Conservation (phyloP, 2,113 vertebrate species). For the Lepus timidus region DNA sequence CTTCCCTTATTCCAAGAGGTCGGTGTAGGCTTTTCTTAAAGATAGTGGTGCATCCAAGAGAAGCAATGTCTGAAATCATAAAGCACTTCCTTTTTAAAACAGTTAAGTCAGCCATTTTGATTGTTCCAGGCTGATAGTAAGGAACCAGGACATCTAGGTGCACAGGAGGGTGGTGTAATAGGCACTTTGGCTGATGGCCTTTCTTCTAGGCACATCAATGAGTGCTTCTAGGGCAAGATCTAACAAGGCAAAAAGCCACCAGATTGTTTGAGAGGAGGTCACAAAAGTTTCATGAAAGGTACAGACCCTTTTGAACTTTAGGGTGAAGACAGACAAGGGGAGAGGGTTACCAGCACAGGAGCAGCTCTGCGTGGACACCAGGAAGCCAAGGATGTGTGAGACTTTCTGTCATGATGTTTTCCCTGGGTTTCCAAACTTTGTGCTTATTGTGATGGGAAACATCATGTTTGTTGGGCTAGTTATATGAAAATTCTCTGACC, state of each 20-base stretch:
- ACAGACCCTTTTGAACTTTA: not conserved
- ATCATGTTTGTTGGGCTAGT: not conserved
- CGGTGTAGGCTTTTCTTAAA: not conserved
- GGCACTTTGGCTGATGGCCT: not conserved
- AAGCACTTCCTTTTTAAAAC: not conserved
- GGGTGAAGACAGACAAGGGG: not conserved
- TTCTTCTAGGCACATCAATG: not conserved
- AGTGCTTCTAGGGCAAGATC: not conserved
- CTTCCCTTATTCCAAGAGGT: not conserved
- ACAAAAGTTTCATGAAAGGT: not conserved
- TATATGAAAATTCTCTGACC: constrained; percentile 35
- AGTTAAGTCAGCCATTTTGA: constrained; percentile 15
- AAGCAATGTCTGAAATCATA: constrained; percentile 8
- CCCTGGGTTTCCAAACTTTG: not conserved
- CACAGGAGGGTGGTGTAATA: not conserved
- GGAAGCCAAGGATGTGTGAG: not conserved
- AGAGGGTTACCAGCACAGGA: not conserved
- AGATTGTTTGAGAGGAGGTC: not conserved
- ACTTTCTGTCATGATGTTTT: not conserved
- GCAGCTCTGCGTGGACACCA: not conserved
- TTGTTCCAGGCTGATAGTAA: not conserved
- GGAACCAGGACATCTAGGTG: not conserved
- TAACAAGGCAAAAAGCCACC: not conserved
- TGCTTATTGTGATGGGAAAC: not conserved
- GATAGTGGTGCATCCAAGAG: not conserved